These are phyloP conservation scores for Peromyscus aztecus DNA, from an alignment of 2,797 vertebrate species.

Conservation along the genomic window DNA sequence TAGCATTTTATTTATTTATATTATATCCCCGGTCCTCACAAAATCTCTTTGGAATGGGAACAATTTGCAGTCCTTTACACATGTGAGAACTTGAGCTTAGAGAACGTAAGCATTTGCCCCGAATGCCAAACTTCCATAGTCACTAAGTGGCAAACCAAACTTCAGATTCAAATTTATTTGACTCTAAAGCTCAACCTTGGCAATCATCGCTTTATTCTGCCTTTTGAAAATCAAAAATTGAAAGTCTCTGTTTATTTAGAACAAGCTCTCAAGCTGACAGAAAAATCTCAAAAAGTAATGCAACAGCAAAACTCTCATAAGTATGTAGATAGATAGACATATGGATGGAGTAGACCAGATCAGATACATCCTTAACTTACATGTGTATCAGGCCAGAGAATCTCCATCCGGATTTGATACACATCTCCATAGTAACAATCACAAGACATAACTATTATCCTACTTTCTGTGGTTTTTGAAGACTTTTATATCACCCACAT, in stretches of 20 bases:
- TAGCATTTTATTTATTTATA: not conserved
- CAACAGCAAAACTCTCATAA: not conserved
- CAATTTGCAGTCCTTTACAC: not conserved
- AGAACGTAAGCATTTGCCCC: not conserved
- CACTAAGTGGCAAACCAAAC: constrained; percentile 13
- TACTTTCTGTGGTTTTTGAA: constrained; percentile 13
- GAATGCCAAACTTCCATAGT: not conserved
- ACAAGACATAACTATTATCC: not conserved
- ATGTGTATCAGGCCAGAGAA: not conserved
- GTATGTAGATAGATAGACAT: not conserved
- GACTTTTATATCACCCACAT: not conserved
- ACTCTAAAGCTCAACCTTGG: not conserved
- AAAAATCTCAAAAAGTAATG: not conserved
- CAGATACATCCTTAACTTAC: not conserved
- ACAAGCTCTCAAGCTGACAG: not conserved
- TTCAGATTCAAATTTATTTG: constrained; percentile 43
- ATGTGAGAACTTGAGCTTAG: not conserved
- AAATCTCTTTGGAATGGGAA: not conserved
- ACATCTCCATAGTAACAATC: not conserved
- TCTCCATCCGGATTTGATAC: not conserved
- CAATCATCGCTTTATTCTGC: not conserved
- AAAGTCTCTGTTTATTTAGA: not conserved
- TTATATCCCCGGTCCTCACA: constrained; percentile 4
- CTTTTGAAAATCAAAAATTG: not conserved
- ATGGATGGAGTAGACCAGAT: not conserved